Evolutionary conservation across 2,888 invertebrate species (phyloP).

Genomic region (Lampropteryx suffumata): DNA sequence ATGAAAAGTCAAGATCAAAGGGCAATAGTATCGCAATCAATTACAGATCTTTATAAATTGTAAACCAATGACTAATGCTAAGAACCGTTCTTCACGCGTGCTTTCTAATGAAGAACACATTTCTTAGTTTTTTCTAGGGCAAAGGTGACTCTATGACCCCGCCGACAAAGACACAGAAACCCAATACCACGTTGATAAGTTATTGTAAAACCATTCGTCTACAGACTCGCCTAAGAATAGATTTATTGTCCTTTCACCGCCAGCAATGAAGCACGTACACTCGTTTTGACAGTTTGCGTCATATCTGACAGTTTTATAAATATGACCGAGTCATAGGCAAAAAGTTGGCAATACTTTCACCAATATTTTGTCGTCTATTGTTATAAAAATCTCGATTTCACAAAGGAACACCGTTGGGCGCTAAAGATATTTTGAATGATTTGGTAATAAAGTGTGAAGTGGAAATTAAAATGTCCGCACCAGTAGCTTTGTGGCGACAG

Average conservation of each 20-base stretch:
- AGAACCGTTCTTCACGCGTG: constrained; percentile 20
- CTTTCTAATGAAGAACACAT: constrained; percentile 56
- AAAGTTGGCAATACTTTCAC: constrained; percentile 64
- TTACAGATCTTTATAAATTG: constrained; percentile 15
- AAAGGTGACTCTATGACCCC: constrained; percentile 59
- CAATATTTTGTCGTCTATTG: constrained; percentile 49
- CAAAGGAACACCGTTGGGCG: constrained; percentile 61
- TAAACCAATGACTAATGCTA: constrained; percentile 13
- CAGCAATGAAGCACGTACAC: constrained; percentile 29
- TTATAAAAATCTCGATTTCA: constrained; percentile 43
- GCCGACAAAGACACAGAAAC: constrained; percentile 46
- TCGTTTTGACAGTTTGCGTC: constrained; percentile 44
- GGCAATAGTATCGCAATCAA: constrained; percentile 4
- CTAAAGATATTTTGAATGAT: constrained; percentile 52
- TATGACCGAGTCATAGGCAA: constrained; percentile 41
- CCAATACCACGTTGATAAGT: constrained; percentile 37
- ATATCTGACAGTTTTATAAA: constrained; percentile 55
- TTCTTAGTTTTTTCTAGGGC: constrained; percentile 52
- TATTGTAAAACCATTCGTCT: constrained; percentile 38
- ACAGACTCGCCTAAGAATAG: constrained; percentile 27
- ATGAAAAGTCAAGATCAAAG: background rate
- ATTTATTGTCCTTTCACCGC: constrained; percentile 44
- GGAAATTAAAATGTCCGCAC: constrained; percentile 51
- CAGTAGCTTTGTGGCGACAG: constrained; percentile 25
- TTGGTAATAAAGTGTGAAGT: constrained; percentile 56